Percentiles rank a stretch among this genome's conserved stretches.
These are phyloP conservation scores for Empis stercorea DNA, from an alignment of 2,888 invertebrate species.

Conservation along the genomic window DNA sequence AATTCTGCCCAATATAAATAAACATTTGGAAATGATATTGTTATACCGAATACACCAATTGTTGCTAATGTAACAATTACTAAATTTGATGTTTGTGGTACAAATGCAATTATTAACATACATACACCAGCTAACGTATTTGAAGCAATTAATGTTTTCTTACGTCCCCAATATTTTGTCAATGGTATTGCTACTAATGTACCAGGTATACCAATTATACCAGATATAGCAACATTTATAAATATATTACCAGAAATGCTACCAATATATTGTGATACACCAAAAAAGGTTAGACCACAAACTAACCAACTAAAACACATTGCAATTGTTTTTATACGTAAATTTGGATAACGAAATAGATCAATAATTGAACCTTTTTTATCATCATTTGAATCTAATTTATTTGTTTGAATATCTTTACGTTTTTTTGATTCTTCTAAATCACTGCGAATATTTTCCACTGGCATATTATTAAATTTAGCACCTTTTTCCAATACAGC, in stretches of 20 bases:
- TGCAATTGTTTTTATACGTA: constrained; percentile 56
- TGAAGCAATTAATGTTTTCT: constrained; percentile 48
- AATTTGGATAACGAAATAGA: constrained; percentile 53
- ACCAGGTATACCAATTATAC: constrained; percentile 53
- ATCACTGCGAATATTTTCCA: constrained; percentile 31
- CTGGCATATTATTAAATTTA: constrained; percentile 41
- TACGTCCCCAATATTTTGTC: constrained; percentile 52
- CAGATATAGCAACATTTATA: constrained; percentile 71
- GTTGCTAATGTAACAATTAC: constrained; percentile 52
- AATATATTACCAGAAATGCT: constrained; percentile 71
- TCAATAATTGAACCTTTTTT: constrained; percentile 45
- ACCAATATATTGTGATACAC: constrained; percentile 74
- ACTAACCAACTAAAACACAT: constrained; percentile 73
- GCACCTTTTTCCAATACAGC: constrained; percentile 51
- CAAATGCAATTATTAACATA: constrained; percentile 49
- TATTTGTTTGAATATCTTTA: constrained; percentile 36
- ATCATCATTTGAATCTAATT: constrained; percentile 37
- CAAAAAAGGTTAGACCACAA: constrained; percentile 77
- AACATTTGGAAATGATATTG: constrained; percentile 71
- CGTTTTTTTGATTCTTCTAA: constrained; percentile 37
- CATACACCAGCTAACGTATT: constrained; percentile 48
- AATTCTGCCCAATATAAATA: constrained; percentile 81
- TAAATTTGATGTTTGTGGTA: constrained; percentile 23
- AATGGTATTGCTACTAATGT: constrained; percentile 52
- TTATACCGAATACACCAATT: constrained; percentile 66